Base-by-base conservation (phyloP, 2,888 invertebrate genomes). In the Apamea monoglypha region DNA sequence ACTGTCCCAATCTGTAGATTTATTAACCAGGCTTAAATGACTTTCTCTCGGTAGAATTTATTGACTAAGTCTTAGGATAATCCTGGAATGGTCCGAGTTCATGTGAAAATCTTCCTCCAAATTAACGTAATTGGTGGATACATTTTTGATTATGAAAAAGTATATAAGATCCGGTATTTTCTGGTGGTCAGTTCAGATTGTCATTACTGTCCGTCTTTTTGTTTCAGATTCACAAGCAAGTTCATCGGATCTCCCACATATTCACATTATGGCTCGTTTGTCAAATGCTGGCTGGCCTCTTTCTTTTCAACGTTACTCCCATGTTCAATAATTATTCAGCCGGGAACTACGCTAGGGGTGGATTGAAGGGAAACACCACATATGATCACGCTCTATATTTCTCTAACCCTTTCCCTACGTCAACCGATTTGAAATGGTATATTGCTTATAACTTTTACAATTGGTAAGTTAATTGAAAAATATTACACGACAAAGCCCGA, bases 381-480 rank as follows among this genome's bases (percentile, higher is more conserved):
- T 88, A 77, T 40, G 84, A 90, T 18, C 87, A 84, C 1, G 75
- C 90, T 8, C 78, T 87, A 0, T 89, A 89, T 63, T 76, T 72
- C 3, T 70, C 81, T 1, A 80, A 85, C 47, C 83, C 90, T 1
- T 87, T 90, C 21, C 63, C 88, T 64, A 72, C 44, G 0, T 82
- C 82, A 0, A 82, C 80, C n/a, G 75, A 82, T 44, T 67, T 76
- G 0, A 63, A 56, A 29, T 87, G 72, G 47, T 88, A 90, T 50
- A 44, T 87, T 64, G 0, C 78, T 14, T 36, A 72, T 12, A 83
- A 66, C 63, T n/a, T 83, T 29, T n/a, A 68, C 3, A 80, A 87
- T 76, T 83, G 87, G 84, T 87, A 74, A 83, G 77, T 84, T 18
- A 29, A 16, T 12, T 59, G 0, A 25, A 25, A 50, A 21, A 53